phyloP scores from a whole-genome alignment of 1,140 invertebrate genomes.

The Heterodera schachtii region DNA sequence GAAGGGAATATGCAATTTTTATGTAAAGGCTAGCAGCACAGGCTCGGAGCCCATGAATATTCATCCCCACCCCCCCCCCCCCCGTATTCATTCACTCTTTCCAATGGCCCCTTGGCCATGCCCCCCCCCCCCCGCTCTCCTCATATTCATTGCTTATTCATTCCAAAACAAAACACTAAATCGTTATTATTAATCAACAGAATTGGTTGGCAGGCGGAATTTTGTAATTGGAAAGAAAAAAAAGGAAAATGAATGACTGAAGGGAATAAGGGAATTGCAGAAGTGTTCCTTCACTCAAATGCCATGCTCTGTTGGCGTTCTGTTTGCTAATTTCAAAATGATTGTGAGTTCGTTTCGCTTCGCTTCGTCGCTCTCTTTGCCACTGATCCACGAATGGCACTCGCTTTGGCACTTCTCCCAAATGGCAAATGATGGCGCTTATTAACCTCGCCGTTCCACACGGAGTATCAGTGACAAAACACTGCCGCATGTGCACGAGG shows the following conservation, averaged over 20 bases:
- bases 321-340: too few relatives aligned
- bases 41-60: slow-evolving; percentile 7
- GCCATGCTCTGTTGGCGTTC: too few relatives aligned
- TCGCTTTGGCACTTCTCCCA: too few relatives aligned
- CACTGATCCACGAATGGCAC: too few relatives aligned
- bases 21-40: neutral
- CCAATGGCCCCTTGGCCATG: neutral
- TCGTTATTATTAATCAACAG: neutral
- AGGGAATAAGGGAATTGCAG: neutral
- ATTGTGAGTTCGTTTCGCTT: too few relatives aligned
- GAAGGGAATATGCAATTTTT: slow-evolving; percentile 15
- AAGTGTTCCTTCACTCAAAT: neutral
- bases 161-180: neutral
- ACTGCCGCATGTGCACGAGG: neutral
- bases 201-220: neutral
- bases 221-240: neutral
- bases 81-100: neutral
- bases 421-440: neutral
- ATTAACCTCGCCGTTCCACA: neutral
- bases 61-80: neutral
- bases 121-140: too few relatives aligned
- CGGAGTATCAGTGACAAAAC: slow-evolving; percentile 5
- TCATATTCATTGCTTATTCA: slow-evolving; percentile 1
- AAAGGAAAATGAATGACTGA: neutral
- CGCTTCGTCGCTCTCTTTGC: too few relatives aligned